These are phyloP conservation scores for Coecobrya sp. DNA, from an alignment of 2,888 invertebrate genomes.

Conservation along the genomic window DNA sequence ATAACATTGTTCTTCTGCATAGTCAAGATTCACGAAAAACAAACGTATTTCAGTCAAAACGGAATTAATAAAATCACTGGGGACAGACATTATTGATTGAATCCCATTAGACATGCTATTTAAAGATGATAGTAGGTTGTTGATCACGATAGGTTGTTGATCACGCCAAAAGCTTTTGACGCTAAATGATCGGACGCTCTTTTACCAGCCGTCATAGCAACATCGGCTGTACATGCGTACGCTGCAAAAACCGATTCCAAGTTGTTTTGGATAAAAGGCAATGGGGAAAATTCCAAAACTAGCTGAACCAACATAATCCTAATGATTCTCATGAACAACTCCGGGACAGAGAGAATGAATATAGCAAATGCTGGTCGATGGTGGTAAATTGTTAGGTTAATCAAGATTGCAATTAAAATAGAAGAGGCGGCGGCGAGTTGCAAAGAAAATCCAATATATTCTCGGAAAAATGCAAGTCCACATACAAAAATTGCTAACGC, in stretches of 20 bases:
- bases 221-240: neutral
- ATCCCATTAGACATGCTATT: neutral
- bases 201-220: neutral
- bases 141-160: neutral
- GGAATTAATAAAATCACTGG: neutral
- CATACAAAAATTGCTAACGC: too few species aligned
- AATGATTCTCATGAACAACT: neutral
- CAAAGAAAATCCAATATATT: too few species aligned
- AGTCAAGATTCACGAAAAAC: neutral
- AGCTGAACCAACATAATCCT: neutral
- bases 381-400: too few species aligned
- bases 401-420: too few species aligned
- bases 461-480: too few species aligned
- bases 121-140: too few species aligned
- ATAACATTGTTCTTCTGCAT: neutral
- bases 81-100: neutral
- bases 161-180: neutral
- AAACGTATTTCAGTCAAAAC: neutral
- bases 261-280: neutral
- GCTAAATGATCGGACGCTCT: neutral
- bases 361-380: conserved; percentile 46
- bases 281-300: neutral
- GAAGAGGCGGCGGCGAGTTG: too few species aligned
- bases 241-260: neutral
- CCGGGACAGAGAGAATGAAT: neutral